Evolutionary conservation across 2,888 invertebrate species (phyloP).

Genomic region (Torymus texanus): DNA sequence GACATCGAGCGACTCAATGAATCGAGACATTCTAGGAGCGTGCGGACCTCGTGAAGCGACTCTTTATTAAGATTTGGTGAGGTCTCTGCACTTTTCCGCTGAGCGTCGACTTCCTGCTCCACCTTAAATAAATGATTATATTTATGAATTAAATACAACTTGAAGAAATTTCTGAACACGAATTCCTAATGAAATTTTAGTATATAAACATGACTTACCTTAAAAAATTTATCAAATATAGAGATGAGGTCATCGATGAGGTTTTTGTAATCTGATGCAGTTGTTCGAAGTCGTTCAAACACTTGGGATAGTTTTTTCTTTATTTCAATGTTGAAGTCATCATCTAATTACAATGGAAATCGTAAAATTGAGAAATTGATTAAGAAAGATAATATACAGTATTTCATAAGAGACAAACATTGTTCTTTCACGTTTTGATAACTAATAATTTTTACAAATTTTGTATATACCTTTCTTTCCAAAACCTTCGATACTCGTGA

Average conservation of each 20-base stretch:
- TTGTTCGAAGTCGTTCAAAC: slow-evolving; percentile 81
- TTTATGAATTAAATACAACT: background rate
- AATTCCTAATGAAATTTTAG: background rate
- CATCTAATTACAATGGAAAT: slow-evolving; percentile 63
- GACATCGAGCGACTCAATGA: slow-evolving; percentile 80
- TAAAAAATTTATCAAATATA: slow-evolving; percentile 82
- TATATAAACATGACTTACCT: slow-evolving; percentile 72
- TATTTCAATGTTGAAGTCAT: slow-evolving; percentile 79
- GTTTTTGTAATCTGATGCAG: slow-evolving; percentile 83
- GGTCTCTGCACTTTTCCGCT: slow-evolving; percentile 59
- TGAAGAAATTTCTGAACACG: slow-evolving; percentile 17
- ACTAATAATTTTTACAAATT: no score
- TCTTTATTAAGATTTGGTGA: slow-evolving; percentile 57
- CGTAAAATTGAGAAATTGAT: slow-evolving; percentile 18
- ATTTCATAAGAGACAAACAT: no score
- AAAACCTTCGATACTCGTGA: slow-evolving; percentile 82
- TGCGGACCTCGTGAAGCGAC: slow-evolving; percentile 59
- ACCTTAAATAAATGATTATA: slow-evolving; percentile 58
- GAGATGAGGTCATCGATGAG: slow-evolving; percentile 83
- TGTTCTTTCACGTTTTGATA: no score
- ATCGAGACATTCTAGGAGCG: slow-evolving; percentile 76
- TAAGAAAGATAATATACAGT: background rate
- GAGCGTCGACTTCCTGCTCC: slow-evolving; percentile 73
- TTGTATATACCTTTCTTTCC: slow-evolving; percentile 39
- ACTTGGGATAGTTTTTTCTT: slow-evolving; percentile 81